Evolutionary conservation across 2,888 invertebrate species (phyloP).

Genomic region (Agrochola circellaris): DNA sequence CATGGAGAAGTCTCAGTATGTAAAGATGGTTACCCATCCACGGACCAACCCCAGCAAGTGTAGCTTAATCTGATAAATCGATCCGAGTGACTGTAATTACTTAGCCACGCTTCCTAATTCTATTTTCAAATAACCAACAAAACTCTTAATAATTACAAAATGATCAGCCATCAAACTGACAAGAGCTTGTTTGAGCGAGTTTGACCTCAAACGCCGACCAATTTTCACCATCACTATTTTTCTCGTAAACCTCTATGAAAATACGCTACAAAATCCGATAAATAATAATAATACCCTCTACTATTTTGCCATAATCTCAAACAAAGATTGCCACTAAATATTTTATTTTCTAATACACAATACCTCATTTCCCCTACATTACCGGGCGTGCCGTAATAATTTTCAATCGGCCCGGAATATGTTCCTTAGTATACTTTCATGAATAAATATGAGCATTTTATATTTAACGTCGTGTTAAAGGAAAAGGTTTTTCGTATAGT

Average conservation of each 20-base stretch:
- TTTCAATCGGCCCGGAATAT: conserved; percentile 64
- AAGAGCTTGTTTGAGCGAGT: too few species aligned
- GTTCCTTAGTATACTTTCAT: conserved; percentile 53
- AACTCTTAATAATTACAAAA: background rate
- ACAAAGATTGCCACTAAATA: conserved; percentile 59
- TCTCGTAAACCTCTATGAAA: background rate
- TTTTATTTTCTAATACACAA: conserved; percentile 63
- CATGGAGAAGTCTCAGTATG: too few species aligned
- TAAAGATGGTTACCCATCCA: too few species aligned
- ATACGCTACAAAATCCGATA: background rate
- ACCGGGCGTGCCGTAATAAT: conserved; percentile 56
- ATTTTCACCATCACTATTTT: background rate
- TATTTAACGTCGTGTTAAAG: conserved; percentile 57
- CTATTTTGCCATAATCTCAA: conserved; percentile 11
- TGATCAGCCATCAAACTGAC: background rate
- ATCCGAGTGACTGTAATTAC: too few species aligned
- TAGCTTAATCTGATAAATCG: too few species aligned
- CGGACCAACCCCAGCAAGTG: too few species aligned
- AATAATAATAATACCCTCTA: conserved; percentile 21
- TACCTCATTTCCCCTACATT: conserved; percentile 25
- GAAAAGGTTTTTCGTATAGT: conserved; percentile 42
- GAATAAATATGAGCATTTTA: conserved; percentile 63
- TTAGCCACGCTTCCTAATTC: too few species aligned
- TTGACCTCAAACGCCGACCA: background rate
- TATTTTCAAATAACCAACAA: background rate